Evolutionary conservation across 2,113 vertebrate genomes (phyloP).

Genomic region (Myrmecophaga tridactyla): DNA sequence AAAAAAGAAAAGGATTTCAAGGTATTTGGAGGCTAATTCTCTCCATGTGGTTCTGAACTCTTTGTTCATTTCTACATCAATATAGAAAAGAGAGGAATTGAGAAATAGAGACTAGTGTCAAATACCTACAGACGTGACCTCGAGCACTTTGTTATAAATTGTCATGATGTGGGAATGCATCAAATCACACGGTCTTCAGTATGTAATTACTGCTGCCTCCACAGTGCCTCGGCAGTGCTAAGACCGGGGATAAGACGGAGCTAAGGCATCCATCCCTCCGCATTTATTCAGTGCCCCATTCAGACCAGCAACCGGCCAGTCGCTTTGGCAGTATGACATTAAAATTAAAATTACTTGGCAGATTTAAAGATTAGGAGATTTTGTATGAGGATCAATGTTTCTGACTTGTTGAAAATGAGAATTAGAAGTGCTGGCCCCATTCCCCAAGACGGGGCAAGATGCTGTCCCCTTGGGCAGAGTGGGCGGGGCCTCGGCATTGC

Average conservation of each 20-base stretch:
- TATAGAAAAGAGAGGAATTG: background rate
- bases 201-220: rapidly evolving
- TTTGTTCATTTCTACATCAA: background rate
- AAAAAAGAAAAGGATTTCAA: background rate
- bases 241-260: background rate
- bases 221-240: rapidly evolving
- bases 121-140: background rate
- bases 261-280: rapidly evolving
- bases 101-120: background rate
- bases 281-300: background rate
- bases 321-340: background rate
- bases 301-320: background rate
- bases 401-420: background rate
- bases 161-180: background rate
- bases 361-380: background rate
- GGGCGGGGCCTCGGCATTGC: background rate
- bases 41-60: background rate
- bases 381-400: background rate
- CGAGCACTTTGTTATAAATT: background rate
- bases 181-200: rapidly evolving
- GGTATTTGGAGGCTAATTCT: background rate
- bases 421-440: background rate
- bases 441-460: background rate
- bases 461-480: rapidly evolving
- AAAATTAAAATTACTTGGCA: background rate